phyloP scores from a whole-genome alignment of 2,888 invertebrate species.

The Tineola bisselliella region DNA sequence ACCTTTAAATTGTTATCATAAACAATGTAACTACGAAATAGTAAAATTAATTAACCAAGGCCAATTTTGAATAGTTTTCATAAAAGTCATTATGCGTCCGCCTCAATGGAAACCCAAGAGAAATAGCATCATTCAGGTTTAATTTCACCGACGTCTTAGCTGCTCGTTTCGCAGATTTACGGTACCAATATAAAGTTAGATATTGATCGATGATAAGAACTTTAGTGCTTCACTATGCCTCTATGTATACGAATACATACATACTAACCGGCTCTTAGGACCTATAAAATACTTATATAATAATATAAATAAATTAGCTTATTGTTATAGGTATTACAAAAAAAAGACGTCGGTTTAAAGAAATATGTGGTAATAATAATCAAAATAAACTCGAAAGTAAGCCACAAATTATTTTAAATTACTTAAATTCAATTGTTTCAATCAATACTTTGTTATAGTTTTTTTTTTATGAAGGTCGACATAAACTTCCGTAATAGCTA shows the following conservation, averaged over 20 bases:
- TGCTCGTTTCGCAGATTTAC: slow-evolving; percentile 35
- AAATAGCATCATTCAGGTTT: slow-evolving; percentile 8
- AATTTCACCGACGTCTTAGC: slow-evolving; percentile 9
- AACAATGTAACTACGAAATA: not conserved
- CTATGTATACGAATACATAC: not conserved
- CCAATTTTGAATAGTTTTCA: not conserved
- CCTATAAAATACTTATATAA: no score
- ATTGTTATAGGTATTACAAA: no score
- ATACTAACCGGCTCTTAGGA: no score
- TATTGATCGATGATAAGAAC: not conserved
- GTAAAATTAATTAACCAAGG: not conserved
- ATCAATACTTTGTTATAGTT: no score
- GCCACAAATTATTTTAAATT: no score
- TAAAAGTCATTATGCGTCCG: not conserved
- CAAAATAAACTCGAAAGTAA: no score
- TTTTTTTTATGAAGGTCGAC: no score
- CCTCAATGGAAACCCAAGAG: not conserved
- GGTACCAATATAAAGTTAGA: slow-evolving; percentile 28
- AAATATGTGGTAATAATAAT: no score
- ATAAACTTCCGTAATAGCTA: no score
- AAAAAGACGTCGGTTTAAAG: no score
- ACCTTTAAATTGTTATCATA: not conserved
- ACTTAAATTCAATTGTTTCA: no score
- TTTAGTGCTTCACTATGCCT: not conserved
- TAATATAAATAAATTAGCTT: no score